These are phyloP conservation scores for Pegea sp. DNA, from an alignment of 23 tunicate species.

Conservation along the genomic window DNA sequence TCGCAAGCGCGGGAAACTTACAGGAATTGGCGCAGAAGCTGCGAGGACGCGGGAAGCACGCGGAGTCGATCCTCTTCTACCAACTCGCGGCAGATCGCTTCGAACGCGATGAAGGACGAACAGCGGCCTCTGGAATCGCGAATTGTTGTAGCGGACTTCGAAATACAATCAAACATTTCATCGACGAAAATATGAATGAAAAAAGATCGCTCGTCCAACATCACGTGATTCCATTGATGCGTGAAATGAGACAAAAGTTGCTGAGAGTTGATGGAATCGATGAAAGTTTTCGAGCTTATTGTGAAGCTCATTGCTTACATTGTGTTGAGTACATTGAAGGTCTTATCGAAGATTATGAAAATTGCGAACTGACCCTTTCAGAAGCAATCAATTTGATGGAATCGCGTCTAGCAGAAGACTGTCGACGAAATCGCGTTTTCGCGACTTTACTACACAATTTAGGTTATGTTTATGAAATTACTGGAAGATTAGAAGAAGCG, in stretches of 20 bases:
- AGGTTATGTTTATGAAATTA: neutral
- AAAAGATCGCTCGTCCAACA: neutral
- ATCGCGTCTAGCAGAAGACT: neutral
- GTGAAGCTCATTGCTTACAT: conserved; percentile 1
- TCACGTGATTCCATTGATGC: neutral
- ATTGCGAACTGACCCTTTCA: neutral
- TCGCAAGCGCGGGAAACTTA: neutral
- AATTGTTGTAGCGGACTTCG: neutral
- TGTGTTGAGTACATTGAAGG: conserved; percentile 1
- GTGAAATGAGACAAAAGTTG: neutral
- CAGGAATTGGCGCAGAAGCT: neutral
- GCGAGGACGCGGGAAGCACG: neutral
- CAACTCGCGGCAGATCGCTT: neutral
- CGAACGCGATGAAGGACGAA: neutral
- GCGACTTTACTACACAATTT: neutral
- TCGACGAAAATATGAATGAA: neutral
- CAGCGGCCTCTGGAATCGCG: neutral
- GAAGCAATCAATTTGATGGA: neutral
- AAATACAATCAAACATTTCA: neutral
- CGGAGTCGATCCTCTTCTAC: neutral
- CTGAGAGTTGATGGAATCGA: neutral
- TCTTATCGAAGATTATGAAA: neutral
- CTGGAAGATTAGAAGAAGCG: neutral
- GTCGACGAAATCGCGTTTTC: neutral
- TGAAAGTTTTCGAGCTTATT: neutral